These are phyloP conservation scores for Diorhabda carinulata DNA, from an alignment of 1,140 invertebrate genomes.

Conservation along the genomic window DNA sequence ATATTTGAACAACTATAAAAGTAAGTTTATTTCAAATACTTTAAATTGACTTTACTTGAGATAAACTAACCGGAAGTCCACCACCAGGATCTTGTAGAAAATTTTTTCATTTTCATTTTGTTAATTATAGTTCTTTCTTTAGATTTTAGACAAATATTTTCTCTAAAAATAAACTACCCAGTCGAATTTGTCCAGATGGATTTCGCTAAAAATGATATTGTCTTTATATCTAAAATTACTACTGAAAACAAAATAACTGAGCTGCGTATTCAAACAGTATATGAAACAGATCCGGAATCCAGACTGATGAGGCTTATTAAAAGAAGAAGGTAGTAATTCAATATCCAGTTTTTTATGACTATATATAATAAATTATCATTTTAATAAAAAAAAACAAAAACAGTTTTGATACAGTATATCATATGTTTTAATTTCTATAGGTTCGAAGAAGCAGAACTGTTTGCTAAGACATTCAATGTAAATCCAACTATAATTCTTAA, in stretches of 20 bases:
- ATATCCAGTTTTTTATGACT: neutral
- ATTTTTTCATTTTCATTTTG: no score
- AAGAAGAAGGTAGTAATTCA: slow-evolving; percentile 10
- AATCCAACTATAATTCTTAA: slow-evolving; percentile 26
- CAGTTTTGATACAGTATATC: neutral
- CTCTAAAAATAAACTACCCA: slow-evolving; percentile 24
- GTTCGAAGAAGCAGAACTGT: slow-evolving; percentile 39
- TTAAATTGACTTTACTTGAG: no score
- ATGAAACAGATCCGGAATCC: slow-evolving; percentile 32
- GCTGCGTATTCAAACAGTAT: slow-evolving; percentile 30
- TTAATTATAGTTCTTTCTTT: neutral
- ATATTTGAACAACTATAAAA: no score
- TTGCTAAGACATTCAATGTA: slow-evolving; percentile 30
- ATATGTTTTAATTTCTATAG: neutral
- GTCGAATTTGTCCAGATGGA: slow-evolving; percentile 27
- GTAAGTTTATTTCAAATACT: no score
- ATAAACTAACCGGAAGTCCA: no score
- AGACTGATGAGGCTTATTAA: slow-evolving; percentile 29
- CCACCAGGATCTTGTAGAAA: no score
- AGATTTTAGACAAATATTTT: slow-evolving; percentile 31
- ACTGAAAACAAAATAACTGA: slow-evolving; percentile 23
- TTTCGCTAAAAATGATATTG: slow-evolving; percentile 27
- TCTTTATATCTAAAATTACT: slow-evolving; percentile 31
- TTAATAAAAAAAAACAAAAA: no score
- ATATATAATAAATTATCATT: no score